Conservation (phyloP, 2,113 vertebrate species). For the Carettochelys insculpta region DNA sequence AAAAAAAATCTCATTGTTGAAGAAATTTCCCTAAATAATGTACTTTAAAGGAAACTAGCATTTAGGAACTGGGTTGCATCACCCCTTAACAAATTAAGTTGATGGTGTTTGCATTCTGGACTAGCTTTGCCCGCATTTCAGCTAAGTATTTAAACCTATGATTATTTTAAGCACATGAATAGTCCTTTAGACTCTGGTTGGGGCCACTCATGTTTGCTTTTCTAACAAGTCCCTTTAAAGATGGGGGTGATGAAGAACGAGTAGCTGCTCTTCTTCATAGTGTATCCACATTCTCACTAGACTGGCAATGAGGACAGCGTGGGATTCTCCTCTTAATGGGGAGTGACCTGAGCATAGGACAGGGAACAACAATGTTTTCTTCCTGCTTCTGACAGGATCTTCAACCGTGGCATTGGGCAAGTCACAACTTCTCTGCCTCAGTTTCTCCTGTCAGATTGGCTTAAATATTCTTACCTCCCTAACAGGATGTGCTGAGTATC, state of each 20-base stretch:
- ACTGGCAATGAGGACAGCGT: background rate
- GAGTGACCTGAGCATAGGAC: background rate
- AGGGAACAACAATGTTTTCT: background rate
- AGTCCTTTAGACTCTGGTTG: background rate
- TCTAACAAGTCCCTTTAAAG: background rate
- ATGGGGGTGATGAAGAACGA: background rate
- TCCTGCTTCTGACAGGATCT: background rate
- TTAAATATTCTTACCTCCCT: background rate
- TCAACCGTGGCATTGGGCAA: background rate
- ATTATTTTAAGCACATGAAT: background rate
- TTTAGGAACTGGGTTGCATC: background rate
- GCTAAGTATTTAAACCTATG: background rate
- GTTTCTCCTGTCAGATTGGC: background rate
- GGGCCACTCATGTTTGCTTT: background rate
- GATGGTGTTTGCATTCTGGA: rapidly evolving
- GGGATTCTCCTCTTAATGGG: background rate
- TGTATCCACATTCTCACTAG: background rate
- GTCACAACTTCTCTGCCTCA: background rate
- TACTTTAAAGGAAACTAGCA: conserved; percentile 13
- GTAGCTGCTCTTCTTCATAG: background rate
- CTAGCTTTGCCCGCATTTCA: conserved; percentile 9
- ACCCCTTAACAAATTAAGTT: rapidly evolving
- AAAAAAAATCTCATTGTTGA: background rate
- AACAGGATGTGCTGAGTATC: background rate
- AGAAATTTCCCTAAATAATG: background rate